Base-by-base conservation (phyloP, 2,113 vertebrate genomes). In the Platysternon megacephalum region DNA sequence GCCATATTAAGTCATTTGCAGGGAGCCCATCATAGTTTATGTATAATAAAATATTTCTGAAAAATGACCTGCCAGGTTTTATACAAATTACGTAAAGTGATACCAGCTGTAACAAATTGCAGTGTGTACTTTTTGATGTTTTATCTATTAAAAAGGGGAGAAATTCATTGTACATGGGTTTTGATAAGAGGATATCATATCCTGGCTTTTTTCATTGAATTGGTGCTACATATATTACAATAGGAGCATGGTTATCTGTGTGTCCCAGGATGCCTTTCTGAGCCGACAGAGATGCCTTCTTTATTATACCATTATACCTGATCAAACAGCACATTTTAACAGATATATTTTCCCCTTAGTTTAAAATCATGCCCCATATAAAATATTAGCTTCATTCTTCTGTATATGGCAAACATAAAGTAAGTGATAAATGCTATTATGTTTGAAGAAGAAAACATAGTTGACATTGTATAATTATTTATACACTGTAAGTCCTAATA, bases 1-100 rank as follows among this genome's bases (percentile, higher is more conserved):
- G 2, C 26, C 1, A 35, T 8, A 4, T 5, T 9, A 91, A 91
- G 16, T 8, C 61, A 39, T 83, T 52, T 86, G 4, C 11, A 90
- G 56, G 80, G 65, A 81, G 49, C 4, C 29, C 21, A 88, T 32
- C 7, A 52, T 0, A 48, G 79, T 86, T 90, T 68, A 19, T n/a
- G 2, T 49, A 7, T 22, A 87, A 85, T 58, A 44, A n/a, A 82
- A 68, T 49, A 24, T 85, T 93, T 93, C 16, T 79, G 53, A 89
- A 93, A 92, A 91, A 88, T 44, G 32, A 44, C 5, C 1, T 92
- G 22, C 24, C 3, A 44, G 16, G 42, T 61, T 94, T 74, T 44
- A 88, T 94, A 84, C 2, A 53, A 93, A 91, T 56, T 7, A 26
- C 0, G 0, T 24, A 3, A 86, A 35, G 28, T 1, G 11, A 35